Percentiles rank a stretch among this genome's conserved stretches.
phyloP scores from a whole-genome alignment of 2,797 vertebrate genomes.

The Thaleichthys pacificus region DNA sequence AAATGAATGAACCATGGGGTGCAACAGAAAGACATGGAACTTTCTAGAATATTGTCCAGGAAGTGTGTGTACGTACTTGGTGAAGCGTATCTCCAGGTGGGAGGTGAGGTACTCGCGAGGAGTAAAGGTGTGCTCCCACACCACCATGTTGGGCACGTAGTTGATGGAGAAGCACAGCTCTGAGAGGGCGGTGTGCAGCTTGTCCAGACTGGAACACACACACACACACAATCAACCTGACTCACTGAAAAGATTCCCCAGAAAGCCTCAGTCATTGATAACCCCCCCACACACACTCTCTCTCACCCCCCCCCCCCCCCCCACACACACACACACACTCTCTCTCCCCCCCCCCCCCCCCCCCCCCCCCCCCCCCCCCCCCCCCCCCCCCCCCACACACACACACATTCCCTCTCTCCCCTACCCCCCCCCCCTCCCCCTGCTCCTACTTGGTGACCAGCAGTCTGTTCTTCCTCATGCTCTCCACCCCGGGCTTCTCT shows the following conservation, averaged over 20 bases:
- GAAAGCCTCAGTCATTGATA: not conserved
- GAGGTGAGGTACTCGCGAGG: constrained; percentile 97
- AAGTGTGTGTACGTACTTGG: constrained; percentile 83
- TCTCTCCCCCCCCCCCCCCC: not conserved
- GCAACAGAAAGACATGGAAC: not conserved
- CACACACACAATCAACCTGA: not conserved
- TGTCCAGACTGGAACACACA: constrained; percentile 82
- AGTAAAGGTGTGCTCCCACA: constrained; percentile 98
- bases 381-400: not conserved
- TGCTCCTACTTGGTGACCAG: constrained; percentile 78
- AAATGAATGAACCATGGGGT: not conserved
- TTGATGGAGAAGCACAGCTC: constrained; percentile 99
- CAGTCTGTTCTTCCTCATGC: constrained; percentile 98
- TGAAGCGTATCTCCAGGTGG: constrained; percentile 98
- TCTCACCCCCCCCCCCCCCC: not conserved
- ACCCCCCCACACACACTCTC: not conserved
- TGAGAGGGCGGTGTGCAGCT: constrained; percentile 97
- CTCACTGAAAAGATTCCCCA: not conserved
- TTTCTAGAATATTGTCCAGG: constrained; percentile 22
- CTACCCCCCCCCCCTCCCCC: not conserved
- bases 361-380: too few relatives aligned
- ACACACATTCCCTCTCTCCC: too few relatives aligned
- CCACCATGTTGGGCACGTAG: constrained; percentile 95
- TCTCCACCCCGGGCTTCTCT: constrained; percentile 98
- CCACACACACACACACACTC: not conserved